Evolutionary conservation across 2,888 invertebrate species (phyloP).

Genomic region (Bombylius major): DNA sequence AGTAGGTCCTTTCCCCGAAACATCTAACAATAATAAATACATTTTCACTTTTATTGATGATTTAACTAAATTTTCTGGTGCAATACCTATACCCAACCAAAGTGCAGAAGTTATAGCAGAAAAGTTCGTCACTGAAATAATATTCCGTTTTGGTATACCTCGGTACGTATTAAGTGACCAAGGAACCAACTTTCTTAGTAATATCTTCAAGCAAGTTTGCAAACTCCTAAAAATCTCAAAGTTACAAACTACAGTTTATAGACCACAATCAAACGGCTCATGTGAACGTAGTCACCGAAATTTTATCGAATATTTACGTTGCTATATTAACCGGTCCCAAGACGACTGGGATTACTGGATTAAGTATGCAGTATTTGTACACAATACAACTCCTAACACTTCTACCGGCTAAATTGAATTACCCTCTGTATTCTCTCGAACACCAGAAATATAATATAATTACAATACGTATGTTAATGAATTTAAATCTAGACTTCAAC

Average conservation of each 20-base stretch:
- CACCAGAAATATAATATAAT: no score
- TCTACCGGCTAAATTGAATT: not conserved
- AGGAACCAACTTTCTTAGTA: not conserved
- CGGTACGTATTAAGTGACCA: not conserved
- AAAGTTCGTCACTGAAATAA: not conserved
- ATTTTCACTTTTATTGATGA: slow-evolving; percentile 20
- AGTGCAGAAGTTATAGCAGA: slow-evolving; percentile 24
- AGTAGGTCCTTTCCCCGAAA: slow-evolving; percentile 20
- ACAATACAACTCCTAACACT: not conserved
- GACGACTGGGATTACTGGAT: no score
- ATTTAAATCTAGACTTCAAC: no score
- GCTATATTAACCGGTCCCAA: no score
- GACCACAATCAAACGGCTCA: slow-evolving; percentile 1
- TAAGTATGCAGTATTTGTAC: not conserved
- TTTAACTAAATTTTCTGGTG: slow-evolving; percentile 20
- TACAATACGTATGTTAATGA: no score
- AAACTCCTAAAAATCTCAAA: not conserved
- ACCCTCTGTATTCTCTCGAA: not conserved
- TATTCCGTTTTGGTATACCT: not conserved
- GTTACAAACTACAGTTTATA: not conserved
- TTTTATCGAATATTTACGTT: not conserved
- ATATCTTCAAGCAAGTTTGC: not conserved
- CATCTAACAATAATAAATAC: slow-evolving; percentile 17
- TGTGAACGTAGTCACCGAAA: not conserved
- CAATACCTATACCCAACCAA: slow-evolving; percentile 20